Percentiles rank a stretch among this genome's conserved stretches.
phyloP scores from a whole-genome alignment of 2,113 vertebrate species.

The Craseonycteris thonglongyai region DNA sequence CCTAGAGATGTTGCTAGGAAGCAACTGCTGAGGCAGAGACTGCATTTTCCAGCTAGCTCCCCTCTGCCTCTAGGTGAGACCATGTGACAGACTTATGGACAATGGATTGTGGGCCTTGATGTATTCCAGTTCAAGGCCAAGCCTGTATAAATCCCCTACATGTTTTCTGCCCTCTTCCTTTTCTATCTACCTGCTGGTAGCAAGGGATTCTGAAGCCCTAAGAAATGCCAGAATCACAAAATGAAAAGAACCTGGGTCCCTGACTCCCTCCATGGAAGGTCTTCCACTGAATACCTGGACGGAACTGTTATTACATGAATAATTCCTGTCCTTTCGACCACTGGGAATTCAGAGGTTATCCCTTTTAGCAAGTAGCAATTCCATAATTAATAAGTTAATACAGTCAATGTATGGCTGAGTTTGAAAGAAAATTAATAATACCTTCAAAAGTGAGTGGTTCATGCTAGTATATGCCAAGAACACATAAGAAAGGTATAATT shows the following conservation, averaged over 20 bases:
- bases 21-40: not conserved
- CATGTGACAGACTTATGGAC: not conserved
- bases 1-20: not conserved
- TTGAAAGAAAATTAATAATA: not conserved
- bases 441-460: not conserved
- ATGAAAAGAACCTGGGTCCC: not conserved
- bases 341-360: not conserved
- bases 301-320: not conserved
- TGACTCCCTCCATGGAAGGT: not conserved
- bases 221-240: not conserved
- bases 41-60: not conserved
- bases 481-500: not conserved
- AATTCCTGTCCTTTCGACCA: not conserved
- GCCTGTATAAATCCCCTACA: not conserved
- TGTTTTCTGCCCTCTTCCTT: not conserved
- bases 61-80: not conserved
- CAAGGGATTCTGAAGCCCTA: not conserved
- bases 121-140: not conserved
- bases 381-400: conserved; percentile 2
- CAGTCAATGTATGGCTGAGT: not conserved
- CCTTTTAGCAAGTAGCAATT: not conserved
- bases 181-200: not conserved
- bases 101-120: not conserved
- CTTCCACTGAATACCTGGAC: not conserved
- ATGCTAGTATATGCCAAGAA: not conserved